These are phyloP conservation scores for Boulengeromyrus knoepffleri DNA, from an alignment of 2,113 vertebrate species.

Conservation along the genomic window DNA sequence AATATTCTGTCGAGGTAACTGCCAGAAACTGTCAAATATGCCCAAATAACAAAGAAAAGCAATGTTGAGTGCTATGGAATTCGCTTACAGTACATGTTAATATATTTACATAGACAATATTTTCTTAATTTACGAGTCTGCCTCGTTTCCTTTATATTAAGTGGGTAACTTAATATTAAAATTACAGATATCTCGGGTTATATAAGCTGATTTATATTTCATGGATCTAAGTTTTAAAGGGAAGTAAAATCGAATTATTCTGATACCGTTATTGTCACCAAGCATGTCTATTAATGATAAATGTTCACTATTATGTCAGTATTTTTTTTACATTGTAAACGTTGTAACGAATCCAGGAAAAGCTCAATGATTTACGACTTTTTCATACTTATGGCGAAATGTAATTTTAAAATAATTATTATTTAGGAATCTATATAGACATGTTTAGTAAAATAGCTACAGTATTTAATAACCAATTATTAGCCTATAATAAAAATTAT, in stretches of 20 bases:
- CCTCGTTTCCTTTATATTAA: neutral
- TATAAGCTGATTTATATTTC: neutral
- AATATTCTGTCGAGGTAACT: neutral
- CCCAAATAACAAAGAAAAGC: neutral
- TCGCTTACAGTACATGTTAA: neutral
- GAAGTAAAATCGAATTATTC: neutral
- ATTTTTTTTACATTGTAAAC: neutral
- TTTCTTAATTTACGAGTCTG: neutral
- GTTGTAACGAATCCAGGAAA: neutral
- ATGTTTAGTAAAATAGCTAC: neutral
- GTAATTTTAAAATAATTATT: neutral
- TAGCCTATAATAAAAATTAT: neutral
- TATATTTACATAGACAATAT: neutral
- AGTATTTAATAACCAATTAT: neutral
- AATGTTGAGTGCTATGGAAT: neutral
- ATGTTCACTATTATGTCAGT: neutral
- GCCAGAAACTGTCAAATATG: neutral
- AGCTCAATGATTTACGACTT: neutral
- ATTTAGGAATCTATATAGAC: neutral
- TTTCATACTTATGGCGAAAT: neutral
- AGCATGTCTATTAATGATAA: neutral
- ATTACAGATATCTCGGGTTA: neutral
- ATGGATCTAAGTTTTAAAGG: neutral
- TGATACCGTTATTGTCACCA: neutral
- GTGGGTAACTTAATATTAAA: neutral